Conservation (phyloP, 2,888 invertebrate genomes). For the Agrotis exclamationis region DNA sequence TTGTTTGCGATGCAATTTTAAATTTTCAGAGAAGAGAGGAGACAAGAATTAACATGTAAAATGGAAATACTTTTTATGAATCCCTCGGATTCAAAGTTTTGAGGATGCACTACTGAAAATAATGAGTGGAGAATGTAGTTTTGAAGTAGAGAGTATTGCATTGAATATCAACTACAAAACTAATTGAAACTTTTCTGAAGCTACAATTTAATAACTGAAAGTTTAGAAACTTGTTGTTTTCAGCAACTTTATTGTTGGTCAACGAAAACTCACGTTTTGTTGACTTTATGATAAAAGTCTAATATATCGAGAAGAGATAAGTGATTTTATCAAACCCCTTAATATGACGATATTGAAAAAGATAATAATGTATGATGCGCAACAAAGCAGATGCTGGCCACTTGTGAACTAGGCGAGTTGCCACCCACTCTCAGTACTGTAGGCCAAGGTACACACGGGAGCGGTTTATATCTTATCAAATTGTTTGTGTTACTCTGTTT, state of each 20-base stretch:
- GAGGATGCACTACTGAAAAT: constrained; percentile 13
- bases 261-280: neutral
- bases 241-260: neutral
- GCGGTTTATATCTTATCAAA: neutral
- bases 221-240: neutral
- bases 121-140: constrained; percentile 17
- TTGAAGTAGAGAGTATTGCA: neutral
- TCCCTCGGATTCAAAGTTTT: constrained; percentile 15
- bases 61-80: constrained; percentile 33
- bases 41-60: constrained; percentile 41
- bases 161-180: neutral
- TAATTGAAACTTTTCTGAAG: neutral
- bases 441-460: neutral
- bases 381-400: constrained; percentile 37
- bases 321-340: neutral
- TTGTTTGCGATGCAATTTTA: constrained; percentile 45
- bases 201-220: neutral
- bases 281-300: neutral
- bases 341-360: constrained; percentile 22
- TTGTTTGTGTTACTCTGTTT: too few species aligned
- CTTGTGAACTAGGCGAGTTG: constrained; percentile 40
- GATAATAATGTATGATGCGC: constrained; percentile 17
- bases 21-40: constrained; percentile 4
- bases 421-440: constrained; percentile 8
- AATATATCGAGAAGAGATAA: neutral